Evolutionary conservation across 2,888 invertebrate genomes (phyloP).

Genomic region (Epistrophe eligans): DNA sequence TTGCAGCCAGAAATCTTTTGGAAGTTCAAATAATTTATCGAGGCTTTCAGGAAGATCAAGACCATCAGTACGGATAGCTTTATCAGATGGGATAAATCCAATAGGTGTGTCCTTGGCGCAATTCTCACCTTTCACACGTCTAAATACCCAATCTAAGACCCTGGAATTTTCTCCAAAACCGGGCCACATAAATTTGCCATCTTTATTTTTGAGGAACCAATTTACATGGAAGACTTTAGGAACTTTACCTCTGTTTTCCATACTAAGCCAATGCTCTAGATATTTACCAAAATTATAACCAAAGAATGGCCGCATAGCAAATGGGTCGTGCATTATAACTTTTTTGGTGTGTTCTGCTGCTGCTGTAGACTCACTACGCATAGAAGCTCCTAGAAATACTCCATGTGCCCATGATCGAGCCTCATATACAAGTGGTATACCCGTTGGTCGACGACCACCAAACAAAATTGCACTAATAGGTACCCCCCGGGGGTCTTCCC

Average conservation of each 20-base stretch:
- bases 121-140: constrained; percentile 91
- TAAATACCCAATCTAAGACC: constrained; percentile 97
- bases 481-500: constrained; percentile 97
- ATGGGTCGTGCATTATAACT: constrained; percentile 98
- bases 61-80: constrained; percentile 89
- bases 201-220: constrained; percentile 96
- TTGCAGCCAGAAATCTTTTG: constrained; percentile 95
- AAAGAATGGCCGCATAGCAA: constrained; percentile 99
- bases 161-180: constrained; percentile 98
- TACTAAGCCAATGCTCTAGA: constrained; percentile 96
- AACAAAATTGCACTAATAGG: constrained; percentile 98
- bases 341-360: constrained; percentile 98
- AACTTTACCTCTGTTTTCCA: constrained; percentile 89
- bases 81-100: constrained; percentile 87
- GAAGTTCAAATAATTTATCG: constrained; percentile 92
- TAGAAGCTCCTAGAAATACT: constrained; percentile 96
- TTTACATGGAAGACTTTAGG: constrained; percentile 99
- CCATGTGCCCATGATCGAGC: constrained; percentile 97
- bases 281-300: constrained; percentile 99
- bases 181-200: constrained; percentile 98
- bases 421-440: constrained; percentile 97
- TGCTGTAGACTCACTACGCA: constrained; percentile 98
- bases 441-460: constrained; percentile 96
- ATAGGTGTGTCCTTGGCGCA: constrained; percentile 91
- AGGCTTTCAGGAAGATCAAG: constrained; percentile 88